These are phyloP conservation scores for Agriopis aurantiaria DNA, from an alignment of 2,888 invertebrate species.

Conservation along the genomic window DNA sequence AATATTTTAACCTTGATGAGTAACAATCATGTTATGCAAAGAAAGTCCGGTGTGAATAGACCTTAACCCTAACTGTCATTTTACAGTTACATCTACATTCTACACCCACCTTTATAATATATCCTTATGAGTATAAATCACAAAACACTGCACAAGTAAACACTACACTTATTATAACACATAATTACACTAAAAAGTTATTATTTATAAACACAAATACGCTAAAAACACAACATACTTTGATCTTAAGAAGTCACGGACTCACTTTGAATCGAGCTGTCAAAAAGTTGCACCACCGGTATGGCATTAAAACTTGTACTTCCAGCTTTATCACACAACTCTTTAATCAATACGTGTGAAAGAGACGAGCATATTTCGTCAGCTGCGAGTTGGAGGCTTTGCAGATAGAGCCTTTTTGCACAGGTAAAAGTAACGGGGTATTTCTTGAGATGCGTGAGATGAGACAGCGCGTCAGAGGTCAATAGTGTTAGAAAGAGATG, in stretches of 20 bases:
- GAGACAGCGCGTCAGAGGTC: constrained; percentile 70
- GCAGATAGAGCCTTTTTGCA: constrained; percentile 85
- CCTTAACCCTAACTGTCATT: constrained; percentile 56
- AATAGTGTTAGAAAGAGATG: constrained; percentile 63
- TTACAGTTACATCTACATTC: constrained; percentile 31
- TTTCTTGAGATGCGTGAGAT: constrained; percentile 82
- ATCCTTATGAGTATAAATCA: constrained; percentile 33
- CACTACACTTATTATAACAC: constrained; percentile 46
- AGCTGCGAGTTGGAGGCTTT: constrained; percentile 48
- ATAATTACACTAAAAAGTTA: constrained; percentile 50
- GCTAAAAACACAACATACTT: constrained; percentile 66
- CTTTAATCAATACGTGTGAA: constrained; percentile 44
- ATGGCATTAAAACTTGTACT: constrained; percentile 64
- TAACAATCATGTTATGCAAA: constrained; percentile 67
- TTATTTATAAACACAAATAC: constrained; percentile 52
- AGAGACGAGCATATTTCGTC: constrained; percentile 51
- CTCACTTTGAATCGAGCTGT: constrained; percentile 79
- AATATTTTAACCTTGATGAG: constrained; percentile 70
- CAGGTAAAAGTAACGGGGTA: constrained; percentile 85
- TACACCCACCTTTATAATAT: constrained; percentile 39
- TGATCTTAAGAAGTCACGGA: constrained; percentile 60
- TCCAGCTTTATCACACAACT: constrained; percentile 50
- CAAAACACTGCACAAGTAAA: constrained; percentile 31
- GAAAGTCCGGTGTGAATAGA: constrained; percentile 70
- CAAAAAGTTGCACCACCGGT: constrained; percentile 85